A percentile compares a stretch with the other conserved stretches of the same genome.
phyloP scores from a whole-genome alignment of 2,113 vertebrate genomes.

The Nematolebias whitei region DNA sequence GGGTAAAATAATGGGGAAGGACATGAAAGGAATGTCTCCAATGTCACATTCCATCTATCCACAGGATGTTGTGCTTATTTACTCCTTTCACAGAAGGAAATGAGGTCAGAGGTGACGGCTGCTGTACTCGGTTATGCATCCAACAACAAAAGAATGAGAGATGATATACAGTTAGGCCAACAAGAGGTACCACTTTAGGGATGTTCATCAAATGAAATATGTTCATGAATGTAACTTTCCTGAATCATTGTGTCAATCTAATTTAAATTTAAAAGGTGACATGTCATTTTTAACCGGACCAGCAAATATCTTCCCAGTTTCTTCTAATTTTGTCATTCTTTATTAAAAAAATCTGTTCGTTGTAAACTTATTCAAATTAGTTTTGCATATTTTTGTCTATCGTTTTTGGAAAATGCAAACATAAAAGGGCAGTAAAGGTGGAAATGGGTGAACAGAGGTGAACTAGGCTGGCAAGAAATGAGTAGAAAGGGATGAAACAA shows the following conservation, averaged over 20 bases:
- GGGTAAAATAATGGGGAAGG: constrained; percentile 17
- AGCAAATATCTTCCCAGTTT: background rate
- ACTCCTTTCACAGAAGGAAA: constrained; percentile 58
- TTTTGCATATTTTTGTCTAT: background rate
- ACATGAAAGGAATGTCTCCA: constrained; percentile 63
- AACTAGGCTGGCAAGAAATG: constrained; percentile 12
- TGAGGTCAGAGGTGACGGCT: constrained; percentile 66
- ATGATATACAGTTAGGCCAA: constrained; percentile 38
- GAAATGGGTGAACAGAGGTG: constrained; percentile 1
- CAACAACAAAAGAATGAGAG: constrained; percentile 36
- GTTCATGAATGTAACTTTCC: background rate
- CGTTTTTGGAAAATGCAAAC: background rate
- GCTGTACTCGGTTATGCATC: constrained; percentile 44
- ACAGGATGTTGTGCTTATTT: constrained; percentile 65
- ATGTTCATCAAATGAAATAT: constrained; percentile 12
- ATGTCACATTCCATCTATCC: constrained; percentile 64
- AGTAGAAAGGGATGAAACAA: background rate
- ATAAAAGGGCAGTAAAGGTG: background rate
- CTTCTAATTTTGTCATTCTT: background rate
- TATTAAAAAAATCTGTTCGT: background rate
- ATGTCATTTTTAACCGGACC: background rate
- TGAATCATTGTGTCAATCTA: background rate
- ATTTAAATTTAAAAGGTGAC: background rate
- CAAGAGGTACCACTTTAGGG: constrained; percentile 24
- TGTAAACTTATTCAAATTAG: background rate